Evolutionary conservation across 2,888 invertebrate species (phyloP), one percentile per base, ranked within the genome.

Genomic region (Drosophila glabriapex): DNA sequence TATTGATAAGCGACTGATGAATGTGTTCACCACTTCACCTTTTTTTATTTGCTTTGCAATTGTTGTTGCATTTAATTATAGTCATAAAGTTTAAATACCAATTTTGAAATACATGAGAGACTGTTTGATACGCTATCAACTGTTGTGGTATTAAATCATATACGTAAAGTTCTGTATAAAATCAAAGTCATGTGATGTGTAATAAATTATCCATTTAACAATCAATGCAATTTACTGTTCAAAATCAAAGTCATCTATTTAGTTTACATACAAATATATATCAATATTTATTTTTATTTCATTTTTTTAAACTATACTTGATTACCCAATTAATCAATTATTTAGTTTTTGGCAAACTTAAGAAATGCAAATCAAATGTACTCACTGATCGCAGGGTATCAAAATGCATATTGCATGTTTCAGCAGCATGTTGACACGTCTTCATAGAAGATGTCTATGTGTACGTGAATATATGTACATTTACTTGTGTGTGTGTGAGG

Each of bases 391-490:
- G 43, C 19, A 73, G 74, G 22, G 74, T 74, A 78, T 68, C 41
- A 10, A 43, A 58, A 35, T 78, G 77, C 77, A 80, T 59, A 61
- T 73, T 80, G 72, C 77, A 69, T 76, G 63, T 61, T 80, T 69
- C 59, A 68, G 54, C 65, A n/a, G 33, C 68, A 66, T 72, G 78
- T 67, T 71, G 52, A 73, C 80, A 85, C 73, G 71, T 80, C 62
- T 58, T 52, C 25, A 61, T 43, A 58, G 29, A 39, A 16, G 3
- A n/a, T 56, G 37, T 56, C 31, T 1, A 0, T 41, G 16, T 33
- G 7, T 25, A 14, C n/a, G 10, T 69, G 29, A 25, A 37, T 19
- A 56, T 35, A 49, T 59, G 12, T 63, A 5, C n/a, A 25, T n/a
- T 16, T 1, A 25, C 58, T n/a, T 50, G 4, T 29, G n/a, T 31